Conservation (phyloP, 2,113 vertebrate genomes). For the Agelaius phoeniceus region DNA sequence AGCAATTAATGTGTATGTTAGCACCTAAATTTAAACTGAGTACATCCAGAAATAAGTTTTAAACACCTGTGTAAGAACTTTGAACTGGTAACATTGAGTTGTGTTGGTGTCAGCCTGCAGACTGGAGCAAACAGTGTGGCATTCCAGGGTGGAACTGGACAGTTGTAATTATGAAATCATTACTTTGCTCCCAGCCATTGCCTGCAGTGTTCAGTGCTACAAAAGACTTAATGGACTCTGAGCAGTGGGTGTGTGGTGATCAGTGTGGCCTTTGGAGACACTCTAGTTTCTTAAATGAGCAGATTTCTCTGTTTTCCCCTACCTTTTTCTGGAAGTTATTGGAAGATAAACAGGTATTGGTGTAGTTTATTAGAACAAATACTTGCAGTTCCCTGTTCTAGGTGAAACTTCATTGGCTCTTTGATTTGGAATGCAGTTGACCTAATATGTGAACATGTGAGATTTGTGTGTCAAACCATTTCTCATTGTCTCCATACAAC, state of each 20-base stretch:
- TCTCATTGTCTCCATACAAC: constrained; percentile 30
- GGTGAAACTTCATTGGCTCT: background rate
- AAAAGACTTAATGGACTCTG: background rate
- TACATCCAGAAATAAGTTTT: background rate
- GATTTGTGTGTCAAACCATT: constrained; percentile 30
- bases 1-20: background rate
- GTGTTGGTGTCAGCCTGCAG: background rate
- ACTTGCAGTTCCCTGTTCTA: background rate
- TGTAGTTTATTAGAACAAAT: background rate
- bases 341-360: background rate
- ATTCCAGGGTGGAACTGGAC: background rate
- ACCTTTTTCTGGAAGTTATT: background rate
- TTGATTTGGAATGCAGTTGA: constrained; percentile 22
- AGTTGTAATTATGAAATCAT: background rate
- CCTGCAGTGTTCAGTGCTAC: background rate
- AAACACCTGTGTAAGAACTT: background rate
- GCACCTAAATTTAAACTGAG: background rate
- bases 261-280: background rate
- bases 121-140: background rate
- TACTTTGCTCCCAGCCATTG: background rate
- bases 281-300: background rate
- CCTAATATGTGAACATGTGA: background rate
- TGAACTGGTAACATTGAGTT: background rate
- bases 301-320: background rate
- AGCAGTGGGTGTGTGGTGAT: background rate